Evolutionary conservation across 2,888 invertebrate genomes (phyloP).

Genomic region (Lithosia quadra): DNA sequence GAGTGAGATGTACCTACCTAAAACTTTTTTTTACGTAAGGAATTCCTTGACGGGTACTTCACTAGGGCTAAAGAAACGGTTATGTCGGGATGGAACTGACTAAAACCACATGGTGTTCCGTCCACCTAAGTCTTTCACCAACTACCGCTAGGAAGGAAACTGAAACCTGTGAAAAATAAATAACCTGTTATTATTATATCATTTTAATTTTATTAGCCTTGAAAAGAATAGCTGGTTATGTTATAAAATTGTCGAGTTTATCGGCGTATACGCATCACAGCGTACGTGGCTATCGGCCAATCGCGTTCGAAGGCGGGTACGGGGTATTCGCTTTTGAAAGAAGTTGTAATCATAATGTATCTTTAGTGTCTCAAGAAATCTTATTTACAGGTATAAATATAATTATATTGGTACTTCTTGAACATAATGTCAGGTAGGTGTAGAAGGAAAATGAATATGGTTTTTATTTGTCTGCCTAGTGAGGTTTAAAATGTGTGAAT

Average conservation of each 20-base stretch:
- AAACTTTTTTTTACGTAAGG: no score
- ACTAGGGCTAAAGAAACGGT: no score
- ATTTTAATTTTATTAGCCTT: not conserved
- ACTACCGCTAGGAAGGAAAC: no score
- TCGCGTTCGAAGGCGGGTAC: not conserved
- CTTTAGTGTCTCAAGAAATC: not conserved
- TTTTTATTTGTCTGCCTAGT: no score
- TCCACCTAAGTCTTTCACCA: no score
- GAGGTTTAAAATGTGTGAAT: no score
- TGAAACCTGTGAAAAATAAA: not conserved
- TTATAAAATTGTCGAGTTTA: conserved; percentile 2
- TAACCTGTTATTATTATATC: not conserved
- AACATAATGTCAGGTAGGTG: no score
- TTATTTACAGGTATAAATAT: not conserved
- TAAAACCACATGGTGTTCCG: no score
- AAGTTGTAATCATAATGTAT: not conserved
- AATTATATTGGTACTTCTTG: not conserved
- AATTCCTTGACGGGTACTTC: no score
- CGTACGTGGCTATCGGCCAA: conserved; percentile 10
- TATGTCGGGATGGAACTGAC: no score
- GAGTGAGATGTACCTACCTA: no score
- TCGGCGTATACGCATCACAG: not conserved
- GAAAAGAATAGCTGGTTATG: conserved; percentile 1
- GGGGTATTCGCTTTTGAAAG: not conserved
- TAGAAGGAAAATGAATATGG: no score